Evolutionary conservation across 2,888 invertebrate genomes (phyloP), one percentile per base, ranked within the genome.

Genomic region (Agapostemon virescens): DNA sequence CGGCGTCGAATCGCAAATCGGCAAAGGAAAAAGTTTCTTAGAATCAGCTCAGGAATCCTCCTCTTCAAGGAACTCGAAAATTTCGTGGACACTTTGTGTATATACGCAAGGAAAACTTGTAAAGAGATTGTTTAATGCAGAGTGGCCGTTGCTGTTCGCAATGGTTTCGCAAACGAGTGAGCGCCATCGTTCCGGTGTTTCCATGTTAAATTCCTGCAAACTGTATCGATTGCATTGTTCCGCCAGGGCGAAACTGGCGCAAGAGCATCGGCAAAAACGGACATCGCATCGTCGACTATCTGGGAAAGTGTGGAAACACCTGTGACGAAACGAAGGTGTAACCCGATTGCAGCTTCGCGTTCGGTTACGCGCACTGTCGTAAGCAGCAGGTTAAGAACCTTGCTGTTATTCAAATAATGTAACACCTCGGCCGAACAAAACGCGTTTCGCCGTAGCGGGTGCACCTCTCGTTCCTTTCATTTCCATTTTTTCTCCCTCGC

Each of bases 311-410:
- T 69, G 36, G 77, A 83, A 69, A 74, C 30, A 4, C 66, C 9
- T 69, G 26, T 69, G 77, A 42, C 70, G 75, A 85, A 83, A 72
- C 72, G 40, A 72, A 58, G 64, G 40, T 69, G 71, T 64, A 76
- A 77, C 42, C 70, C 69, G 74, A 78, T 81, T 73, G 79, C 49
- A 71, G 67, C 66, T 77, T 64, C 71, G 66, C 69, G 63, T 70
- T 61, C 15, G 55, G 58, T 66, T 77, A 36, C 42, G 52, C 33
- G 52, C 42, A 15, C n/a, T 26, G 17, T 23, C 33, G 38, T 69
- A 75, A 80, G 38, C 61, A 33, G 36, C 33, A 9, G 74, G 73
- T 77, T 74, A 83, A 85, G 63, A 77, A 61, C 74, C 66, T 72
- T 49, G 55, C 64, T 73, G 74, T 74, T 72, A 74, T 61, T 49